Evolutionary conservation across 2,888 invertebrate species (phyloP), one percentile per base, ranked within the genome.

Genomic region (Eudasyphora cyanicolor): DNA sequence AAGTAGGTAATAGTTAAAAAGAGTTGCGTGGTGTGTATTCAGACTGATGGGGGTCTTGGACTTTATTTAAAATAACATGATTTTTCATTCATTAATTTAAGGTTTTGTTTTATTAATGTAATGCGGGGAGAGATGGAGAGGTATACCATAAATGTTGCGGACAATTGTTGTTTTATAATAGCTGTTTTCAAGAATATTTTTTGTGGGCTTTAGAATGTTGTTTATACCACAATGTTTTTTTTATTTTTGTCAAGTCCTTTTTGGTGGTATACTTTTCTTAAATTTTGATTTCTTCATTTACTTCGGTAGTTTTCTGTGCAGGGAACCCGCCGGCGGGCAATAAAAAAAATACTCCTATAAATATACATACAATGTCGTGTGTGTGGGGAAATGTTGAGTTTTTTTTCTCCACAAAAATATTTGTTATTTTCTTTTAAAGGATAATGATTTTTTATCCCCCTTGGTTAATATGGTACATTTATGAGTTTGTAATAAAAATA

Each of bases 291-390:
- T 29, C 21, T 60, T 14, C 14, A n/a, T n/a, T n/a, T n/a, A n/a
- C n/a, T n/a, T n/a, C n/a, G n/a, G 57, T 60, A n/a, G 21, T 35
- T 29, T 64, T n/a, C 76, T 78, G 81, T 76, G 81, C 81, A 78
- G 76, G 78, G 71, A 79, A 79, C 84, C 84, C 84, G 84, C 84
- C 84, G 84, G 84, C 84, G 81, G 84, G 84, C 54, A 81, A 76
- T 76, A 84, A 81, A 81, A 77, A n/a, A 84, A 81, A 76, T 78
- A 73, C 49, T 84, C 79, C 77, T 74, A 79, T 76, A 76, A 76
- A 82, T 82, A 73, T 83, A 73, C 69, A 35, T 54, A 64, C 17
- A 57, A 6, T 71, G 29, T 60, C 32, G 60, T 60, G 17, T 27
- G 60, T 29, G 14, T 27, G 27, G 24, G 27, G 0, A 49, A 19